A percentile compares a stretch with the other conserved stretches of the same genome.
Evolutionary conservation across 2,888 invertebrate species (phyloP).

Genomic region (Diarsia dahlii): DNA sequence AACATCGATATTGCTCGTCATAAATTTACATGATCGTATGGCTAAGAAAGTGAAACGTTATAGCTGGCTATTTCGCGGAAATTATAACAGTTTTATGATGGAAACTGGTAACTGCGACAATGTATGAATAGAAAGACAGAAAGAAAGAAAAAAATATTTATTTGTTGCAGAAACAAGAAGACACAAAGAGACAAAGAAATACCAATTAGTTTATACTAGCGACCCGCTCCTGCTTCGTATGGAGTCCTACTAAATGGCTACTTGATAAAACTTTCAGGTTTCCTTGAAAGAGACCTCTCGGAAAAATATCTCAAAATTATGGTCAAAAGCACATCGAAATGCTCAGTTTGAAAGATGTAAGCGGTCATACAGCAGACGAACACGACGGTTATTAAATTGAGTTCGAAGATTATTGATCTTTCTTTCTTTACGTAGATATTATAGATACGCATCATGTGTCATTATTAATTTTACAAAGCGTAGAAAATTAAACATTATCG

Average conservation of each 20-base stretch:
- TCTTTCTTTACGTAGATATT: neutral
- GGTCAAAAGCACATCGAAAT: neutral
- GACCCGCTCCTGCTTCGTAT: neutral
- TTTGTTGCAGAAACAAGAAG: too few relatives aligned
- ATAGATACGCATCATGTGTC: neutral
- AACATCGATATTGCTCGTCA: neutral
- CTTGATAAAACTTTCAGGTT: neutral
- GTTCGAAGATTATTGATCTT: too few relatives aligned
- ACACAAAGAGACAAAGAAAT: too few relatives aligned
- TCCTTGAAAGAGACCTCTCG: neutral
- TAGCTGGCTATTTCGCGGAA: slow-evolving; percentile 21
- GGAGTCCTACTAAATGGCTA: neutral
- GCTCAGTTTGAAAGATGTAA: neutral
- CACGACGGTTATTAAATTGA: too few relatives aligned
- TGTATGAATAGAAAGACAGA: neutral
- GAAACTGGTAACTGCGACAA: slow-evolving; percentile 10
- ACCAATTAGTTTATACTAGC: neutral
- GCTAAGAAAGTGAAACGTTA: slow-evolving; percentile 41
- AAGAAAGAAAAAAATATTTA: too few relatives aligned
- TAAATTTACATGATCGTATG: slow-evolving; percentile 41
- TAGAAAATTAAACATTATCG: neutral
- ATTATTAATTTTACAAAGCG: slow-evolving; percentile 17
- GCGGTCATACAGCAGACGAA: neutral
- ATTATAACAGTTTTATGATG: slow-evolving; percentile 47
- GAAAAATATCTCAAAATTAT: neutral